Base-by-base conservation (phyloP, 2,797 vertebrate genomes). In the Tiaroga cobitis region DNA sequence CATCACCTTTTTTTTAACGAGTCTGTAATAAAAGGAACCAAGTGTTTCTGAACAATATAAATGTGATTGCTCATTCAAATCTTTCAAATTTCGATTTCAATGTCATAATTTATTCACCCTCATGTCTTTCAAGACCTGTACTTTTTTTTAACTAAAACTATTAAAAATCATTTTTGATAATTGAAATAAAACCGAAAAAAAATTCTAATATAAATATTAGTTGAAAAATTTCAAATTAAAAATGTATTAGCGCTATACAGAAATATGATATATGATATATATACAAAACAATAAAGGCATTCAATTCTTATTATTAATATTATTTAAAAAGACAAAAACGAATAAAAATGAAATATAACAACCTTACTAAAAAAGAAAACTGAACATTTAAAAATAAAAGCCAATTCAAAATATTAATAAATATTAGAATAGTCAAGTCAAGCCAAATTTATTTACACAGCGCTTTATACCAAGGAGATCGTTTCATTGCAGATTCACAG, bases 11-110 rank as follows among this genome's bases (percentile, higher is more conserved):
- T 51, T 51, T 51, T 34, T 46, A 76, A 63, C 15, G 61, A 51
- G 73, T 83, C 18, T 16, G 46, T 68, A 83, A 75, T 68, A 56
- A 77, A 77, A 80, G 79, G 29, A 54, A 54, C n/a, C n/a, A 15
- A 68, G 61, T 67, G 73, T 51, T 67, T 83, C 61, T 68, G 61
- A 76, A 83, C 61, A 76, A 83, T 65, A 67, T 10, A 9, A 11
- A 34, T 65, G 61, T 29, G 16, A 82, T 82, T 65, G 63, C 79
- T 68, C 32, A 26, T 69, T 81, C 67, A 21, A n/a, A 54, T 46
- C 46, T 56, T 70, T 80, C 21, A 51, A 54, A 54, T 37, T 56
- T 56, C 34, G 39, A 29, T 13, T 24, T 54, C 19, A 26, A 21
- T n/a, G 16, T 65, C 29, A 82, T 73, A 13, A 67, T 65, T 74